Conservation (phyloP, 2,113 vertebrate genomes). For the Isurus oxyrinchus region DNA sequence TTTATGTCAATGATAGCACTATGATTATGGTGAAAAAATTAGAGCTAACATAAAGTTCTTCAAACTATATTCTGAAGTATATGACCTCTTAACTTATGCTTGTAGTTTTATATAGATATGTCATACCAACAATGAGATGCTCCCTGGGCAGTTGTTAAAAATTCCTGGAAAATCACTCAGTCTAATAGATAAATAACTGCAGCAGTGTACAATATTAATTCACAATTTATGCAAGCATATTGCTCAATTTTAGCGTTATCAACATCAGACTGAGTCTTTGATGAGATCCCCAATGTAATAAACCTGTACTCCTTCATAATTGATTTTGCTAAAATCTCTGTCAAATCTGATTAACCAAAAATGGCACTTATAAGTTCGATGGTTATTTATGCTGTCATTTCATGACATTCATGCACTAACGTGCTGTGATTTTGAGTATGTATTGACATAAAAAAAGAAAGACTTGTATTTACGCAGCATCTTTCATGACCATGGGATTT, state of each 20-base stretch:
- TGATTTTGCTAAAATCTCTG: background rate
- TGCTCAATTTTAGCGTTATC: background rate
- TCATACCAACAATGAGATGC: background rate
- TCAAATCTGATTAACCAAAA: slow-evolving; percentile 26
- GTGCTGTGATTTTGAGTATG: background rate
- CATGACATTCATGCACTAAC: background rate
- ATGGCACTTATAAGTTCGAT: background rate
- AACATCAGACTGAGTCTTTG: slow-evolving; percentile 14
- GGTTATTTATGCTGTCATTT: background rate
- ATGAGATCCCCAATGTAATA: slow-evolving; percentile 21
- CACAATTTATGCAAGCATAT: slow-evolving; percentile 1
- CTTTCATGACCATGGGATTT: background rate
- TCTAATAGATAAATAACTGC: slow-evolving; percentile 30
- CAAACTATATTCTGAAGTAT: background rate
- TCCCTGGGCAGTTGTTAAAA: slow-evolving; percentile 1
- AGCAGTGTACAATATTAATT: slow-evolving; percentile 7
- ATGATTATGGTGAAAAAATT: background rate
- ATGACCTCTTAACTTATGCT: background rate
- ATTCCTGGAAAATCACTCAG: background rate
- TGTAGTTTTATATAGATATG: background rate
- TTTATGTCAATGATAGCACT: slow-evolving; percentile 13
- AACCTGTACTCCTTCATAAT: slow-evolving; percentile 10
- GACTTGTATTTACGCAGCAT: background rate
- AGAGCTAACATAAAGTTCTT: too few species aligned
- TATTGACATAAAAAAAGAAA: background rate